A percentile compares a stretch with the other conserved stretches of the same genome.
These are phyloP conservation scores for Mactra quadrangularis DNA, from an alignment of 1,140 invertebrate species.

Conservation along the genomic window DNA sequence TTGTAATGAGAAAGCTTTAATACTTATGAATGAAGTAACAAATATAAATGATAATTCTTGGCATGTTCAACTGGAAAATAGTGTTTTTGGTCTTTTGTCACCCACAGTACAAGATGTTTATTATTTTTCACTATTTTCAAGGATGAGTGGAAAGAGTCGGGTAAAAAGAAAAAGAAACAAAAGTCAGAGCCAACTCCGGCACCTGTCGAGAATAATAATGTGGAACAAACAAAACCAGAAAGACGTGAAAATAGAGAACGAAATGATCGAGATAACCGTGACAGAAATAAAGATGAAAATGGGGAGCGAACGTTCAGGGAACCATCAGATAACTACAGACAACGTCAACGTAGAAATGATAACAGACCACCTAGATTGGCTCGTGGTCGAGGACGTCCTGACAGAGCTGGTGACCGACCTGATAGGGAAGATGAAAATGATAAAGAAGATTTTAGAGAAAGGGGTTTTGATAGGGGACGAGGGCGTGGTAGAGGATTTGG, in stretches of 20 bases:
- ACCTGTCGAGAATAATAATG: constrained; percentile 5
- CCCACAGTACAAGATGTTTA: too few relatives aligned
- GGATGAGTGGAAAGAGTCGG: constrained; percentile 55
- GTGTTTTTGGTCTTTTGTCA: too few relatives aligned
- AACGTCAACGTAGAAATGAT: constrained; percentile 26
- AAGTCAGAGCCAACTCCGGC: not conserved
- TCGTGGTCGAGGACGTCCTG: constrained; percentile 42
- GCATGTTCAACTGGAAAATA: too few relatives aligned
- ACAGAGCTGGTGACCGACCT: constrained; percentile 44
- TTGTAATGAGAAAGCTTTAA: too few relatives aligned
- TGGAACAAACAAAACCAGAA: constrained; percentile 44
- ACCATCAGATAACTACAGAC: constrained; percentile 45
- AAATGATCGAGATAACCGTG: constrained; percentile 52
- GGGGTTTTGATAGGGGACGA: constrained; percentile 27
- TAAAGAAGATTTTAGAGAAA: constrained; percentile 33
- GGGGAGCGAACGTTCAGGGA: constrained; percentile 29
- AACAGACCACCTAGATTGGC: constrained; percentile 58
- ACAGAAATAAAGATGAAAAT: constrained; percentile 57
- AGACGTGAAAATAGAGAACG: constrained; percentile 38
- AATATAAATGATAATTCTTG: too few relatives aligned
- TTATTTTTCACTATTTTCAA: too few relatives aligned
- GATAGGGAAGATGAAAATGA: constrained; percentile 46
- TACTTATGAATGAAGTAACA: too few relatives aligned
- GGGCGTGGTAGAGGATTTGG: constrained; percentile 51
- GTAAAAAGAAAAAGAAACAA: constrained; percentile 60